Evolutionary conservation across 2,797 vertebrate genomes (phyloP), one percentile per base, ranked within the genome.

Genomic region (Platyrinchus mystaceus): DNA sequence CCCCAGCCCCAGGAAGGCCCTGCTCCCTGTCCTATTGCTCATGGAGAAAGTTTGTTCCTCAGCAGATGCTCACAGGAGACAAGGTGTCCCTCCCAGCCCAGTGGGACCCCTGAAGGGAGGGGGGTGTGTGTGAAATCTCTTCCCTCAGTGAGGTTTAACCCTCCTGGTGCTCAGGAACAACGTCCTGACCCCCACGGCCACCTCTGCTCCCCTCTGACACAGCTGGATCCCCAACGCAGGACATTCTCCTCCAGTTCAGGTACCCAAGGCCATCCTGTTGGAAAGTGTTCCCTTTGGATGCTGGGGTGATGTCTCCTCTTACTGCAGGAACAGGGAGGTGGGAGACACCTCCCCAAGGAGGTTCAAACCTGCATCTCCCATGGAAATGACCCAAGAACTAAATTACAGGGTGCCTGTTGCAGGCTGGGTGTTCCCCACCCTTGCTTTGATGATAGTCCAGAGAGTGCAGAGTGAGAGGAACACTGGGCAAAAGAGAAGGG

Each of bases 381-480:
- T 22, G 47, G 75, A 91, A 92, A 89, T 86, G n/a, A 84, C 90
- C 80, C 55, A 59, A 91, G 41, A 16, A 19, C 24, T 47, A 88
- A 94, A 94, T 96, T 84, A 91, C 41, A 90, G 76, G 83, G 66
- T 94, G 66, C 19, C 87, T 95, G 69, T 5, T 86, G 46, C 59
- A 59, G 76, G 69, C 36, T 69, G 39, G 83, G 66, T 6, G 10
- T 30, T 91, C 79, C 76, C 94, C 91, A 90, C 91, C 71, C 83
- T 78, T 23, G 69, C 93, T 96, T 96, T 96, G 94, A 94, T 93
- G 79, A 86, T n/a, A 90, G 87, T 28, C 69, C 69, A 66, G 64
- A 9, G n/a, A 50, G 64, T 14, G 64, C 56, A 39, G 44, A 28
- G 63, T 11, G 30, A 60, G 64, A 91, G 93, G 56, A 20, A 89